Conservation (phyloP, 1,140 invertebrate genomes). For the Wiebesia pumilae region DNA sequence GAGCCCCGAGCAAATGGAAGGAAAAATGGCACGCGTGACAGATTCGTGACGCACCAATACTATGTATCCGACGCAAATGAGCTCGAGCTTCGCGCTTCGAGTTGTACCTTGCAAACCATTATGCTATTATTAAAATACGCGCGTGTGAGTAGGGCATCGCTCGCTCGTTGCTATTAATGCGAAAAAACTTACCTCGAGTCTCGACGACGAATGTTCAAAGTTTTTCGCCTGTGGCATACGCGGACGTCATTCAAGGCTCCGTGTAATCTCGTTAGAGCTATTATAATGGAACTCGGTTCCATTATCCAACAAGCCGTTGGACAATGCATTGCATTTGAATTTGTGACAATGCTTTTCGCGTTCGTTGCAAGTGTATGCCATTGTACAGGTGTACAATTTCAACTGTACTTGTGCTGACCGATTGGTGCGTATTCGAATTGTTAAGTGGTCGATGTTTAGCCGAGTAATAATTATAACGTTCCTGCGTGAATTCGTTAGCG, state of each 20-base stretch:
- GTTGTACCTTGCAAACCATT: slow-evolving; percentile 30
- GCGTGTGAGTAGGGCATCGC: slow-evolving; percentile 38
- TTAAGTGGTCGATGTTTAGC: background rate
- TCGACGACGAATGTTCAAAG: background rate
- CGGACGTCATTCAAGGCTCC: background rate
- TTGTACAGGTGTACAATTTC: background rate
- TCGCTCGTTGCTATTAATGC: slow-evolving; percentile 31
- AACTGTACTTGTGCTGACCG: no score
- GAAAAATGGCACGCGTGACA: slow-evolving; percentile 37
- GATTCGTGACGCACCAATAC: slow-evolving; percentile 26
- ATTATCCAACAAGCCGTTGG: background rate
- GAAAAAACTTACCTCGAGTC: slow-evolving; percentile 20
- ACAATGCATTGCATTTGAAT: background rate
- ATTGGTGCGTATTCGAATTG: background rate
- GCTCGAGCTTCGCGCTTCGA: slow-evolving; percentile 31
- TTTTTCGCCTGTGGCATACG: background rate
- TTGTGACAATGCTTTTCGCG: background rate
- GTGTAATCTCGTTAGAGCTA: slow-evolving; percentile 1
- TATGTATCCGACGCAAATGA: background rate
- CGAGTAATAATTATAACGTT: background rate
- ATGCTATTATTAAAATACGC: slow-evolving; percentile 55
- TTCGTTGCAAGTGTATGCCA: no score
- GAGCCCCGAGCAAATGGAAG: background rate
- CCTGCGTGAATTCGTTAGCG: background rate
- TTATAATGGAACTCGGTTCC: background rate